Conservation (phyloP, 2,888 invertebrate genomes). For the Tipula unca region DNA sequence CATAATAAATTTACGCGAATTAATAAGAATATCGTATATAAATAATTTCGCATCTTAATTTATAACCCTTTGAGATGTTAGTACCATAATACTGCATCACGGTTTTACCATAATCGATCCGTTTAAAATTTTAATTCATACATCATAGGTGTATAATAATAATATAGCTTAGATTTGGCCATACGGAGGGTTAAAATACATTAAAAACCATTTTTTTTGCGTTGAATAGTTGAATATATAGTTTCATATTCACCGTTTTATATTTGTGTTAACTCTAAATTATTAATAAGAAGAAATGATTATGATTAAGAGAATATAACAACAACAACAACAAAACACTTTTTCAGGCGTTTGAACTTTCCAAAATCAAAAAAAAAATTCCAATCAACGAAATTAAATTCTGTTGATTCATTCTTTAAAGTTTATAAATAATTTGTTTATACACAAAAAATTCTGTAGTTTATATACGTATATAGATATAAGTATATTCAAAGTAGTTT, state of each 20-base stretch:
- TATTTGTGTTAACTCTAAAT: background rate
- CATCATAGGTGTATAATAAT: too few species aligned
- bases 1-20: background rate
- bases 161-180: background rate
- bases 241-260: background rate
- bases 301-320: background rate
- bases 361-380: background rate
- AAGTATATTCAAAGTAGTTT: conserved; percentile 9
- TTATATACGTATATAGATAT: too few species aligned
- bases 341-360: background rate
- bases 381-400: conserved; percentile 1
- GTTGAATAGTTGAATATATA: background rate
- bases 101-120: background rate
- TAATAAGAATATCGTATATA: background rate
- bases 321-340: too few species aligned
- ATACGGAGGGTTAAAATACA: background rate
- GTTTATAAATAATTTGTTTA: conserved; percentile 9
- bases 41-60: background rate
- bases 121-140: too few species aligned
- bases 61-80: background rate
- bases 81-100: too few species aligned
- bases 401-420: background rate
- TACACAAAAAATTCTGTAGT: background rate
- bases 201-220: background rate
- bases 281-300: background rate